phyloP scores from a whole-genome alignment of 1,140 invertebrate species.

The Gonioctena quinquepunctata region DNA sequence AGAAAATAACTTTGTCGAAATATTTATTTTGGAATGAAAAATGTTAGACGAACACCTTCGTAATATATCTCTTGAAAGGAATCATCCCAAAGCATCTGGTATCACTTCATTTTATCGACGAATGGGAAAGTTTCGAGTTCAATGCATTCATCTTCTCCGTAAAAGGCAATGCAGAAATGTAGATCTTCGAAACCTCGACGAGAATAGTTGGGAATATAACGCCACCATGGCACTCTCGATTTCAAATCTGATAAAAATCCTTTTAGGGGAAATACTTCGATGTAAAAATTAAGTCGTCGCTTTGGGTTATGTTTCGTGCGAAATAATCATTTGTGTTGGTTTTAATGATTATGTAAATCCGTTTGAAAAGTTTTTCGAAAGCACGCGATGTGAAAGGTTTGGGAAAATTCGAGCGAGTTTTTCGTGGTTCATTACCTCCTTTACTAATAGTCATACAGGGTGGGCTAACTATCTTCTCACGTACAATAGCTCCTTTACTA shows the following conservation, averaged over 20 bases:
- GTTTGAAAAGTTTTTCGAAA: not conserved
- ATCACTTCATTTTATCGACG: too few relatives aligned
- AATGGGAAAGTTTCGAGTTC: too few relatives aligned
- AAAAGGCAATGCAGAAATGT: not conserved
- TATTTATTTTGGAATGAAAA: too few relatives aligned
- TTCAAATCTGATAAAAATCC: not conserved
- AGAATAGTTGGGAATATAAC: not conserved
- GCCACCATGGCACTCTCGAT: not conserved
- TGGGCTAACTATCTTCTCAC: too few relatives aligned
- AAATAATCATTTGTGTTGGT: constrained; percentile 24
- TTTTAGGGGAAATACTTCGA: constrained; percentile 18
- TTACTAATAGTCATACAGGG: too few relatives aligned
- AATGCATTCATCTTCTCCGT: not conserved
- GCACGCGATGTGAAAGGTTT: constrained; percentile 2
- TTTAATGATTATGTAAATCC: constrained; percentile 18
- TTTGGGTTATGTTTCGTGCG: constrained; percentile 9
- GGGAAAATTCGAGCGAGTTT: not conserved
- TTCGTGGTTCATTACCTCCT: too few relatives aligned
- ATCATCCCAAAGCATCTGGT: too few relatives aligned
- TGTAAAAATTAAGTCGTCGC: constrained; percentile 27
- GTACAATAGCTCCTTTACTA: too few relatives aligned
- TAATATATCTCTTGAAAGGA: too few relatives aligned
- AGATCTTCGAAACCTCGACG: not conserved
- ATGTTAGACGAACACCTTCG: too few relatives aligned
- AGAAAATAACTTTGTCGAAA: too few relatives aligned